Evolutionary conservation across 2,888 invertebrate species (phyloP).

Genomic region (Cataglyphis livida): DNA sequence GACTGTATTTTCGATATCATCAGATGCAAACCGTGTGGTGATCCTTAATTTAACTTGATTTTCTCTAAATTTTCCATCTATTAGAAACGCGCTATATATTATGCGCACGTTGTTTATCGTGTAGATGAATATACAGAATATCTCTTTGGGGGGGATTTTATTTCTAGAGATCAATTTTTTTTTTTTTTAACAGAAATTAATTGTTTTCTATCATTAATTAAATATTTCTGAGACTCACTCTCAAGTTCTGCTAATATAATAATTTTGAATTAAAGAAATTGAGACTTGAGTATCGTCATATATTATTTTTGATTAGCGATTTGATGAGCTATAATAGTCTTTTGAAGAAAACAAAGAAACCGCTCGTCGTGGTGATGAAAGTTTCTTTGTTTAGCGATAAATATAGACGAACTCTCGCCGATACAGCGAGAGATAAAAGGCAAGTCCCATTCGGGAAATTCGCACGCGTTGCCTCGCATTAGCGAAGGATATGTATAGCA

Average conservation of each 20-base stretch:
- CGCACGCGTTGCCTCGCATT: constrained; percentile 8
- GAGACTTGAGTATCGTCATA: neutral
- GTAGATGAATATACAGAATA: neutral
- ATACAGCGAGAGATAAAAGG: constrained; percentile 28
- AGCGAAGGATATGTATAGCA: constrained; percentile 1
- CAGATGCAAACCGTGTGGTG: neutral
- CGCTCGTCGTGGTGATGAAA: constrained; percentile 16
- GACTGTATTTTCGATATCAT: neutral
- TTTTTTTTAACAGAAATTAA: neutral
- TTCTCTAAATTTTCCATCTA: constrained; percentile 1
- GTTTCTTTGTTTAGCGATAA: constrained; percentile 41
- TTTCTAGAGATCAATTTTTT: neutral
- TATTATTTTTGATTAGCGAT: neutral
- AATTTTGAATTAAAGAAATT: neutral
- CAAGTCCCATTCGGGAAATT: neutral
- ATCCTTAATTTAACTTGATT: neutral
- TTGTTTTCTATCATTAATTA: neutral
- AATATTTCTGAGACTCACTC: neutral
- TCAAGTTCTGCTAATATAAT: too few relatives aligned
- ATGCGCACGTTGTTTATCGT: neutral
- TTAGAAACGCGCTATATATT: neutral
- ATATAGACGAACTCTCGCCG: neutral
- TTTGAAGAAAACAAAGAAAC: neutral
- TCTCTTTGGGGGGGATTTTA: neutral
- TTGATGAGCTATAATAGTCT: neutral